Conservation (phyloP, 2,888 invertebrate species). For the Protophormia terraenovae region DNA sequence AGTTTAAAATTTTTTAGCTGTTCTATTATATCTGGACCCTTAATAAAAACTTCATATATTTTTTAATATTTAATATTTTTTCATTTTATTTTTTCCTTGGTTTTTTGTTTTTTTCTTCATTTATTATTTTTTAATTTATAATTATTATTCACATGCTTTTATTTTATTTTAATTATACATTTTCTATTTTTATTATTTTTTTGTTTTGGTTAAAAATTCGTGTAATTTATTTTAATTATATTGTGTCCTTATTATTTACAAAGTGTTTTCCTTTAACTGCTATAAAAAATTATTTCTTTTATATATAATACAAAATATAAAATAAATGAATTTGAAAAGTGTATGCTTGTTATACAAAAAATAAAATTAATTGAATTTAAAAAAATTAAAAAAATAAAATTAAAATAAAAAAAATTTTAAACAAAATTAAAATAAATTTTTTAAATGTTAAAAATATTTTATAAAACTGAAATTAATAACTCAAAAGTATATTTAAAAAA, state of each 20-base stretch:
- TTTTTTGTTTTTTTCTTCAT: constrained; percentile 17
- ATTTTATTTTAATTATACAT: constrained; percentile 18
- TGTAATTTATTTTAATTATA: constrained; percentile 52
- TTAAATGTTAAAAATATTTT: too few relatives aligned
- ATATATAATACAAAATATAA: constrained; percentile 6
- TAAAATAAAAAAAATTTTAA: too few relatives aligned
- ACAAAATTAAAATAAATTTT: too few relatives aligned
- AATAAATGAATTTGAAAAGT: background rate
- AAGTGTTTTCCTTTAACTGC: constrained; percentile 10
- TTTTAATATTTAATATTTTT: constrained; percentile 50
- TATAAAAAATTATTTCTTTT: background rate
- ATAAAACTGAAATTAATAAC: too few relatives aligned
- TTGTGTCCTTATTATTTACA: constrained; percentile 59
- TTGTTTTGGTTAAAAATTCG: constrained; percentile 63
- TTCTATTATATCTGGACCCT: background rate
- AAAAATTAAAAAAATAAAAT: too few relatives aligned
- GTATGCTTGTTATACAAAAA: too few relatives aligned
- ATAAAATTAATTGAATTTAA: too few relatives aligned
- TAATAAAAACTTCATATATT: background rate
- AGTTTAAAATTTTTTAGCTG: too few relatives aligned
- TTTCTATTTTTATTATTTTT: constrained; percentile 22
- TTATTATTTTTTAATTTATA: constrained; percentile 56
- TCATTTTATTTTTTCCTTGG: constrained; percentile 44
- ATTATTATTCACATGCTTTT: constrained; percentile 63
- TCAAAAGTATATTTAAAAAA: too few relatives aligned